A percentile compares a stretch with the other conserved stretches of the same genome.
These are phyloP conservation scores for Gavia stellata DNA, from an alignment of 2,113 vertebrate species.

Conservation along the genomic window DNA sequence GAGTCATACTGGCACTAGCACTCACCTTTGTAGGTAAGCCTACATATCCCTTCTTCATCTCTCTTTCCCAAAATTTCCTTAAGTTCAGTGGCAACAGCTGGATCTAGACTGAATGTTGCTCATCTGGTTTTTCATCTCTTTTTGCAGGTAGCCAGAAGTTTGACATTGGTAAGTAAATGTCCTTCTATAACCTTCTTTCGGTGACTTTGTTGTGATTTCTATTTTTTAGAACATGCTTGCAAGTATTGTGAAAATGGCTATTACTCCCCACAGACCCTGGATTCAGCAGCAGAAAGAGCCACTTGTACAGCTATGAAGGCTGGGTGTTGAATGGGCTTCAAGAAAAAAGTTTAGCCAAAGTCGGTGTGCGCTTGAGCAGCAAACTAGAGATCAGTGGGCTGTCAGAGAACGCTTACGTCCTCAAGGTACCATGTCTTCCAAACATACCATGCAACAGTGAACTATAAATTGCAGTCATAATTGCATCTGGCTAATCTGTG, in stretches of 20 bases:
- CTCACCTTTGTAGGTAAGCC: slow-evolving; percentile 82
- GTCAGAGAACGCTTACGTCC: slow-evolving; percentile 9
- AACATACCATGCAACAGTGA: accelerated
- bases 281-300: slow-evolving; percentile 66
- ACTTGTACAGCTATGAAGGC: slow-evolving; percentile 77
- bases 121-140: background rate
- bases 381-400: slow-evolving; percentile 72
- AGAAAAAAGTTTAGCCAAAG: slow-evolving; percentile 70
- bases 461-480: background rate
- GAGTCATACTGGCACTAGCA: slow-evolving; percentile 71
- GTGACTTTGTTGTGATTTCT: background rate
- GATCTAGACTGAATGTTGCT: background rate
- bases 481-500: background rate
- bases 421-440: slow-evolving; percentile 68
- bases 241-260: background rate
- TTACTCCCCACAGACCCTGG: slow-evolving; percentile 66
- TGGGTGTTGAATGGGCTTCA: slow-evolving; percentile 72
- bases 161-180: slow-evolving; percentile 37
- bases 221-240: background rate
- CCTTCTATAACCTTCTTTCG: background rate
- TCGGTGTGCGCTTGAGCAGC: slow-evolving; percentile 69
- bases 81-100: background rate
- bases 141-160: slow-evolving; percentile 53
- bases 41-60: background rate
- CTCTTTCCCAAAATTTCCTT: background rate